A percentile compares a stretch with the other conserved stretches of the same genome.
Conservation (phyloP, 2,797 vertebrate genomes). For the Enteromius mattozi region DNA sequence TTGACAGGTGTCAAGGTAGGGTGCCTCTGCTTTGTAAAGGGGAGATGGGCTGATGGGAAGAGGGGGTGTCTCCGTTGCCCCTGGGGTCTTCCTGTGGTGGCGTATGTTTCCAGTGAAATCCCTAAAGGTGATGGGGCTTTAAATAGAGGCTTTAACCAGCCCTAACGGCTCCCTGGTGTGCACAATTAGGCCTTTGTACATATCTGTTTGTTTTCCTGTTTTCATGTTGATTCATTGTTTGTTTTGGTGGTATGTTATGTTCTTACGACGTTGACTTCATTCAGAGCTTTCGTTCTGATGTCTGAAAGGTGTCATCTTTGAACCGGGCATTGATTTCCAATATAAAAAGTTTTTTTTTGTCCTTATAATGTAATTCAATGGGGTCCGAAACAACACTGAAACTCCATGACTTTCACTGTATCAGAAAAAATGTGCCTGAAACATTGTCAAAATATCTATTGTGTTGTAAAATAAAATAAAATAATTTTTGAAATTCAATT, state of each 20-base stretch:
- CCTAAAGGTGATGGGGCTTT: slow-evolving; percentile 69
- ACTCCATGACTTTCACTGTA: background rate
- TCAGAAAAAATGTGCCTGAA: background rate
- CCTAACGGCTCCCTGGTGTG: slow-evolving; percentile 74
- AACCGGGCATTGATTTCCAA: background rate
- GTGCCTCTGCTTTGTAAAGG: slow-evolving; percentile 63
- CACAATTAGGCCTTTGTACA: slow-evolving; percentile 76
- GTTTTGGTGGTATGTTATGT: slow-evolving; percentile 64
- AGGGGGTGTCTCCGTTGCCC: slow-evolving; percentile 65
- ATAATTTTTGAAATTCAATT: background rate
- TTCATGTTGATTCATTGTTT: slow-evolving; percentile 60
- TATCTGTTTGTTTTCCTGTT: slow-evolving; percentile 72
- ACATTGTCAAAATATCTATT: background rate
- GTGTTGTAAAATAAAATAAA: background rate
- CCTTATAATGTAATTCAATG: background rate
- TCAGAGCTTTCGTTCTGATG: slow-evolving; percentile 11
- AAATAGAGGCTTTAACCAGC: slow-evolving; percentile 71
- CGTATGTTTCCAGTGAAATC: slow-evolving; percentile 70
- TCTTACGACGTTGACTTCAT: slow-evolving; percentile 41
- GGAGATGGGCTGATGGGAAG: slow-evolving; percentile 43
- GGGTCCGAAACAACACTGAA: background rate
- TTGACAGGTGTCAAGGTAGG: slow-evolving; percentile 71
- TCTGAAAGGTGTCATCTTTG: slow-evolving; percentile 23
- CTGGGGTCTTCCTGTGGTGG: slow-evolving; percentile 80
- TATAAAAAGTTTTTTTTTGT: background rate